Evolutionary conservation across 2,888 invertebrate species (phyloP), one percentile per base, ranked within the genome.

Genomic region (Patella ulyssiponensis): DNA sequence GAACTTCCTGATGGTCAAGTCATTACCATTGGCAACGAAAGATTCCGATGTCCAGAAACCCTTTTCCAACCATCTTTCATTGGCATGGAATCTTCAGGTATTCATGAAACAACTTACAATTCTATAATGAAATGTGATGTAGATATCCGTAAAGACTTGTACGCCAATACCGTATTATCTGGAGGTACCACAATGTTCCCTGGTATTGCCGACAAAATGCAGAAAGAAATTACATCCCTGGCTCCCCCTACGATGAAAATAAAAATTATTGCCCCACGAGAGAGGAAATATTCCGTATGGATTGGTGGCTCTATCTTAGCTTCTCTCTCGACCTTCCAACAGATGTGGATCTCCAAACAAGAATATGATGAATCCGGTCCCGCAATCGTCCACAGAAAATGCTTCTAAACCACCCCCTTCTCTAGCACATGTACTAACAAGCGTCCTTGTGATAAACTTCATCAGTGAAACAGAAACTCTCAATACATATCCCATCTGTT

Each of bases 201-300:
- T 84, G 96, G 98, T 94, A 97, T 98, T 92, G 98, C 97, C 87
- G 98, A 98, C 93, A 94, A 98, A 89, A 97, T 98, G 97, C 97
- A 98, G 93, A 98, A 97, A 93, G 98, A 98, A 94, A 97, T 97
- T 94, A 97, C 96, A 83, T 95, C 96, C 79, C 94, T 97, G 85
- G 94, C 94, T 71, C 94, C 94, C 76, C 91, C 92, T 86, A 94
- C 94, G 76, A 94, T 94, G 93, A 94, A 94, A 91, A 94, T 94
- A 91, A 94, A 94, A 92, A 93, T 94, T 90, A 97, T 97, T 93
- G 97, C 97, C 88, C 97, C 97, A 77, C 97, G 97, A 85, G 98
- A 98, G 94, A 94, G 98, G 92, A 98, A 98, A 93, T 98, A 98
- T 94, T 97, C 97, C 91, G 98, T 98, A 87, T 98, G 98, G 98